These are phyloP conservation scores for Pogonocichla stellata DNA, from an alignment of 2,113 vertebrate genomes.

Conservation along the genomic window DNA sequence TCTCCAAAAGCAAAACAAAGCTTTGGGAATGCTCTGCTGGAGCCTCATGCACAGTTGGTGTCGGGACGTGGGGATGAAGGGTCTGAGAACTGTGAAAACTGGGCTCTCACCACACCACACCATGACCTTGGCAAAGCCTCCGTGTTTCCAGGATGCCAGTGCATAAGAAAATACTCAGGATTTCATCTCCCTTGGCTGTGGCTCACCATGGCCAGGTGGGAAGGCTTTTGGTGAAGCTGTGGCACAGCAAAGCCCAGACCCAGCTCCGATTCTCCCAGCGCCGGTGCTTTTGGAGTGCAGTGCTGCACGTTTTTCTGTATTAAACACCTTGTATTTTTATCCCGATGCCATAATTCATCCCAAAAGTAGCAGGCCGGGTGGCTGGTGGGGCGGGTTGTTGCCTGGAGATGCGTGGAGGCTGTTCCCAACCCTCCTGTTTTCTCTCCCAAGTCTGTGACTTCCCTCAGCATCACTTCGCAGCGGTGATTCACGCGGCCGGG, in stretches of 20 bases:
- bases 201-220: neutral
- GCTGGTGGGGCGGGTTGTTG: constrained; percentile 40
- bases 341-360: neutral
- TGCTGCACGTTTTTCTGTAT: neutral
- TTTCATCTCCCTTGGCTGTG: neutral
- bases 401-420: constrained; percentile 47
- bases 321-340: constrained; percentile 22
- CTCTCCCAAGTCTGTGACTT: constrained; percentile 22
- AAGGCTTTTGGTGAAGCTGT: neutral
- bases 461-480: neutral
- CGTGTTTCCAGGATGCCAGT: fast-evolving
- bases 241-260: fast-evolving
- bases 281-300: neutral
- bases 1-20: neutral
- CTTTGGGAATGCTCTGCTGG: neutral
- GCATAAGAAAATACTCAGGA: neutral
- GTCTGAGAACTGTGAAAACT: neutral
- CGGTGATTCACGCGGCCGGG: neutral
- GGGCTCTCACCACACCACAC: fast-evolving
- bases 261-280: fast-evolving
- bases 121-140: neutral
- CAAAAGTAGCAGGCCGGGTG: neutral
- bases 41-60: fast-evolving
- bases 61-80: fast-evolving
- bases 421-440: constrained; percentile 16